A percentile compares a stretch with the other conserved stretches of the same genome.
phyloP scores from a whole-genome alignment of 2,113 vertebrate species.

The Proterorhinus semilunaris region DNA sequence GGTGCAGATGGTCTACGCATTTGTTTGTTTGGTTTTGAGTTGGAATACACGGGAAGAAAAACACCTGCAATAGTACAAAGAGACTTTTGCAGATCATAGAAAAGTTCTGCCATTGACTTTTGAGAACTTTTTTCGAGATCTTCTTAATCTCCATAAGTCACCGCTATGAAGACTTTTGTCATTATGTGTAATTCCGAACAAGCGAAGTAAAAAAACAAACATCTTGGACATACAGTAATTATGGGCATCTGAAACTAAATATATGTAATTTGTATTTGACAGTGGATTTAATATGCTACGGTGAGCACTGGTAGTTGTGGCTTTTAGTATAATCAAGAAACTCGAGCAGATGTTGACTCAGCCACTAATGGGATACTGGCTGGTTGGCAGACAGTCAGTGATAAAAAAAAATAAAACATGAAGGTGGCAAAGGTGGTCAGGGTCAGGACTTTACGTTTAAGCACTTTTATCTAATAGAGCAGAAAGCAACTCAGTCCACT shows the following conservation, averaged over 20 bases:
- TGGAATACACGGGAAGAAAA: background rate
- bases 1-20: background rate
- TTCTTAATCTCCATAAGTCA: background rate
- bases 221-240: background rate
- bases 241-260: background rate
- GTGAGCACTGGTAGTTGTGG: background rate
- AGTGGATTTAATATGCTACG: background rate
- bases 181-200: background rate
- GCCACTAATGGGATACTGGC: background rate
- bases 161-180: background rate
- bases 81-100: background rate
- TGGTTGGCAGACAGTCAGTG: background rate
- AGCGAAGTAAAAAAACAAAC: background rate
- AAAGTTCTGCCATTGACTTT: slow-evolving; percentile 3
- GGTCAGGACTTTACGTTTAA: slow-evolving; percentile 1
- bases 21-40: background rate
- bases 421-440: background rate
- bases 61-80: background rate
- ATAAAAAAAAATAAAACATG: background rate
- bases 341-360: background rate
- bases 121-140: background rate
- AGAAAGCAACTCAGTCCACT: background rate
- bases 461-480: slow-evolving; percentile 8
- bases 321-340: background rate
- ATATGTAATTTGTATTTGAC: background rate